Percentiles rank a stretch among this genome's conserved stretches.
phyloP scores from a whole-genome alignment of 1,140 invertebrate species.

The Drosophila gunungcola region DNA sequence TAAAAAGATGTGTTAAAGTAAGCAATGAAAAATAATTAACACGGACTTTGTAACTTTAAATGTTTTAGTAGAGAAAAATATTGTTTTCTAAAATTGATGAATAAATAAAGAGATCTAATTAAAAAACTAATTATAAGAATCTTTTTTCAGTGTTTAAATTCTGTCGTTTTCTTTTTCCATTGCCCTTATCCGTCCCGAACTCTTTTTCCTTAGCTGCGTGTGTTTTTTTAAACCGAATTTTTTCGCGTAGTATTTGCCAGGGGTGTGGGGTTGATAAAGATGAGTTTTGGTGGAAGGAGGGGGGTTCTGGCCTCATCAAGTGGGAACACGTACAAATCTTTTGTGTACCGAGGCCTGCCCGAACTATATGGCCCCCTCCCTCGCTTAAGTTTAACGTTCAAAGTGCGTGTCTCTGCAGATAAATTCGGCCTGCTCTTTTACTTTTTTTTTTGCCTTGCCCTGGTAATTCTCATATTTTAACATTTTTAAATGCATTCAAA shows the following conservation, averaged over 20 bases:
- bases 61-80: too few relatives aligned
- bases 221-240: slow-evolving; percentile 41
- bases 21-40: too few relatives aligned
- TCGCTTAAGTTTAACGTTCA: slow-evolving; percentile 43
- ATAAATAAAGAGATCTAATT: too few relatives aligned
- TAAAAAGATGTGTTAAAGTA: too few relatives aligned
- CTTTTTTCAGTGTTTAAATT: not conserved
- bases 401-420: slow-evolving; percentile 66
- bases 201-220: slow-evolving; percentile 1
- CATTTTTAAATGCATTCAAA: slow-evolving; percentile 83
- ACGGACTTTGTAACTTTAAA: too few relatives aligned
- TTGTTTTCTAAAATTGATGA: too few relatives aligned
- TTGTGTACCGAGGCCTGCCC: slow-evolving; percentile 51
- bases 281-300: slow-evolving; percentile 2
- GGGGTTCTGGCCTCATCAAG: slow-evolving; percentile 62
- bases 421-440: slow-evolving; percentile 24
- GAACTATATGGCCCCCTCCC: slow-evolving; percentile 16
- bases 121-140: not conserved
- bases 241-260: slow-evolving; percentile 35
- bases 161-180: slow-evolving; percentile 3
- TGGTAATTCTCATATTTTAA: slow-evolving; percentile 74
- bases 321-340: slow-evolving; percentile 81
- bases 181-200: slow-evolving; percentile 7
- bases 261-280: slow-evolving; percentile 1
- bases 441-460: slow-evolving; percentile 14